phyloP scores from a whole-genome alignment of 2,888 invertebrate genomes.

The Kuschelorhynchus macadamiae region DNA sequence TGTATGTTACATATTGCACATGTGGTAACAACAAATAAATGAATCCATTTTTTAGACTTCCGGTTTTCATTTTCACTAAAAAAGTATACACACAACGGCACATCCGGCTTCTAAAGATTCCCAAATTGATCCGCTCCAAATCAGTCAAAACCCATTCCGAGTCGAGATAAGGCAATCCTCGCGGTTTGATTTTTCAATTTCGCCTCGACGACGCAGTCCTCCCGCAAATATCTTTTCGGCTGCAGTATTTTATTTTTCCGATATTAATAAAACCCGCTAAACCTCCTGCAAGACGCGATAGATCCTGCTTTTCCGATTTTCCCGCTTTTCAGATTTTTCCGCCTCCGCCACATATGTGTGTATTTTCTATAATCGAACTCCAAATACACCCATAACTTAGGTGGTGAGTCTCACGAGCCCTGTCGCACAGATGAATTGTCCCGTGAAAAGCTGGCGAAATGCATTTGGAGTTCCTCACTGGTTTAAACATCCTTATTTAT shows the following conservation, averaged over 20 bases:
- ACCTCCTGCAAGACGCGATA: slow-evolving; percentile 42
- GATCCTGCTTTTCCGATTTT: slow-evolving; percentile 42
- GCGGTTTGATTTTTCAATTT: slow-evolving; percentile 52
- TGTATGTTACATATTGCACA: no score
- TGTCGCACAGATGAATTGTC: no score
- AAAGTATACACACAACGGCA: no score
- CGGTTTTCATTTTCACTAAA: no score
- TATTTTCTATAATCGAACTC: slow-evolving; percentile 68
- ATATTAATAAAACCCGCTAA: slow-evolving; percentile 51
- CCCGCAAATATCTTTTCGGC: slow-evolving; percentile 41
- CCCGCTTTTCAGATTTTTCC: slow-evolving; percentile 27
- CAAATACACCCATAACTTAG: no score
- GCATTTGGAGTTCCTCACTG: no score
- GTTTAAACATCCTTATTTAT: no score
- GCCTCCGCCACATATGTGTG: slow-evolving; percentile 54
- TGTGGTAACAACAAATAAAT: no score
- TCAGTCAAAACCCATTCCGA: slow-evolving; percentile 28
- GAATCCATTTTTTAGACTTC: no score
- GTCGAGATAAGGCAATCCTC: slow-evolving; percentile 42
- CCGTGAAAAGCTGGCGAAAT: no score
- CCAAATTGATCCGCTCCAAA: slow-evolving; percentile 28
- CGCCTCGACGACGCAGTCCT: slow-evolving; percentile 12
- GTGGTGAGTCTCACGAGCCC: no score
- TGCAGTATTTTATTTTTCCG: slow-evolving; percentile 50
- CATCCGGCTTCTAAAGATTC: background rate